Evolutionary conservation across 2,797 vertebrate species (phyloP).

Genomic region (Clarias platycephalus): DNA sequence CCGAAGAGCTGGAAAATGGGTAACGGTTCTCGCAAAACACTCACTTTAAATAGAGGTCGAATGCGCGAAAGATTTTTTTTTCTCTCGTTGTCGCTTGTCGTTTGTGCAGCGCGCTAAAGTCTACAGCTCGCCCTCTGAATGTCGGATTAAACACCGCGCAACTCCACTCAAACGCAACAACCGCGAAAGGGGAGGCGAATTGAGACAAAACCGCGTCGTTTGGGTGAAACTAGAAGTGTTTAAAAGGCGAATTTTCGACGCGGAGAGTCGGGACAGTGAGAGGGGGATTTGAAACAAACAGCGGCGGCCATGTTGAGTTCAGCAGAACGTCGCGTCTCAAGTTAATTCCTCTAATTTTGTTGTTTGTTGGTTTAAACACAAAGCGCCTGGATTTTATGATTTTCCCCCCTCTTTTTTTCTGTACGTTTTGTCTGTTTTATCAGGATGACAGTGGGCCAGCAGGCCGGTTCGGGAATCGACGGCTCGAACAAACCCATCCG

Average conservation of each 20-base stretch:
- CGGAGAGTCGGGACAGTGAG: slow-evolving; percentile 88
- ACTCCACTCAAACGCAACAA: slow-evolving; percentile 40
- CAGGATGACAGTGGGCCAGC: slow-evolving; percentile 97
- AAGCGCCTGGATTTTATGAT: neutral
- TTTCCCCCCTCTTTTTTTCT: neutral
- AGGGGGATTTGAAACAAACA: slow-evolving; percentile 98
- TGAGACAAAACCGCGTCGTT: slow-evolving; percentile 40
- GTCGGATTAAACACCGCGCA: slow-evolving; percentile 67
- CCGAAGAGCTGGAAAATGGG: slow-evolving; percentile 79
- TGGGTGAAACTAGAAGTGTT: slow-evolving; percentile 24
- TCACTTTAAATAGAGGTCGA: slow-evolving; percentile 80
- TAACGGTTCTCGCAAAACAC: slow-evolving; percentile 68
- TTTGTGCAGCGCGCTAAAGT: slow-evolving; percentile 82
- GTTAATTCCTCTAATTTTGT: slow-evolving; percentile 69
- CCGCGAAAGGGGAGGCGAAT: slow-evolving; percentile 26
- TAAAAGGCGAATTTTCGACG: slow-evolving; percentile 68
- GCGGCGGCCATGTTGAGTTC: slow-evolving; percentile 99
- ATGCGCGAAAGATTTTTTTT: slow-evolving; percentile 65
- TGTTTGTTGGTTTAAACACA: slow-evolving; percentile 45
- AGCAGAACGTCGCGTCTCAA: slow-evolving; percentile 78
- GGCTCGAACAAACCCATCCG: slow-evolving; percentile 87
- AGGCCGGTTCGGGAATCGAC: slow-evolving; percentile 86
- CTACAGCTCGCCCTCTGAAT: slow-evolving; percentile 71
- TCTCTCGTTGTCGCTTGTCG: slow-evolving; percentile 65
- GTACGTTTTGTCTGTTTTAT: slow-evolving; percentile 59